A percentile compares a stretch with the other conserved stretches of the same genome.
Conservation (phyloP, 2,888 invertebrate species). For the Acrocyrtus sp. region DNA sequence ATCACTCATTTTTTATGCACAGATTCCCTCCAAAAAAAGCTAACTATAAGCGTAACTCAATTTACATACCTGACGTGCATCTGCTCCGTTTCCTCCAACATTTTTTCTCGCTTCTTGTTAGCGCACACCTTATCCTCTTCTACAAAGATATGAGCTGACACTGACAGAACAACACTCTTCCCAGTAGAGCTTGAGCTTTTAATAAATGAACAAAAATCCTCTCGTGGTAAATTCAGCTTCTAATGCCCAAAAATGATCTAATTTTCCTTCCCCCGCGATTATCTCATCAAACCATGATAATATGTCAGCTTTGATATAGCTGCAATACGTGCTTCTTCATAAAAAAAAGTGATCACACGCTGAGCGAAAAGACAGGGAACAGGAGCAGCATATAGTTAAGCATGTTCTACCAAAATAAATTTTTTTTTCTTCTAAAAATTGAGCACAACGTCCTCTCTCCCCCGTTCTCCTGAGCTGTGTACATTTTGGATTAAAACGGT, state of each 20-base stretch:
- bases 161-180: background rate
- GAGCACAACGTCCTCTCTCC: background rate
- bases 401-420: no score
- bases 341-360: background rate
- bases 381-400: background rate
- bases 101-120: constrained; percentile 8
- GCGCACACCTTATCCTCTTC: background rate
- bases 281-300: constrained; percentile 32
- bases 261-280: constrained; percentile 19
- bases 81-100: background rate
- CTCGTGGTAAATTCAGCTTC: background rate
- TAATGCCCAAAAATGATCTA: background rate
- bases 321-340: background rate
- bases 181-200: background rate
- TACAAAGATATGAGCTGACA: no score
- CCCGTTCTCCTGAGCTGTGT: background rate
- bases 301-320: constrained; percentile 6
- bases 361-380: background rate
- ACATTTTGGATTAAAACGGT: constrained; percentile 17
- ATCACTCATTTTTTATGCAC: background rate
- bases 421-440: no score
- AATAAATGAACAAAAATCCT: no score
- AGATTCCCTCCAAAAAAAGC: constrained; percentile 14
- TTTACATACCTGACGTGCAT: constrained; percentile 23
- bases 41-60: no score